Evolutionary conservation across 2,888 invertebrate genomes (phyloP).

Genomic region (Amblyjoppa fuscipennis): DNA sequence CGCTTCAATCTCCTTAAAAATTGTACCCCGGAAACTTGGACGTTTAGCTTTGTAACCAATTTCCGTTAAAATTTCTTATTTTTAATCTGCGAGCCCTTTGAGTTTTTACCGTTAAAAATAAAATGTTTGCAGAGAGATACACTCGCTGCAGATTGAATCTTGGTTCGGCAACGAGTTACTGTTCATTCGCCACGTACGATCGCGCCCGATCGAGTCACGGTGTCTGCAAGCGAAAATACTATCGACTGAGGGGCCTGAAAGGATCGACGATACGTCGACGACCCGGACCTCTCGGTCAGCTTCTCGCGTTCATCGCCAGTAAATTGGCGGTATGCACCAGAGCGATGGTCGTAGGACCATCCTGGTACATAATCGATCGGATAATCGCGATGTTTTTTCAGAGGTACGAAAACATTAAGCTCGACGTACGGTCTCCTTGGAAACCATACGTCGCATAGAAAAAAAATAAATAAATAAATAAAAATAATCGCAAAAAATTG

Average conservation of each 20-base stretch:
- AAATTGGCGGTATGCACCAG: slow-evolving; percentile 76
- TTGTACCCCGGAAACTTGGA: too few species aligned
- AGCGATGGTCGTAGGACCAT: slow-evolving; percentile 76
- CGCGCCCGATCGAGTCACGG: slow-evolving; percentile 73
- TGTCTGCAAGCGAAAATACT: slow-evolving; percentile 76
- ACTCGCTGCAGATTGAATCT: slow-evolving; percentile 58
- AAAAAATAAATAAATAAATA: too few species aligned
- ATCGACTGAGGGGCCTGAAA: slow-evolving; percentile 72
- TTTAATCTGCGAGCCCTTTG: too few species aligned
- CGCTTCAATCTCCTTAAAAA: too few species aligned
- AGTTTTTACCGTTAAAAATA: not conserved
- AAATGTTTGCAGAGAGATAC: slow-evolving; percentile 50
- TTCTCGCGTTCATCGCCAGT: slow-evolving; percentile 76
- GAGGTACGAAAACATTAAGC: slow-evolving; percentile 70
- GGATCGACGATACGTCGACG: slow-evolving; percentile 73
- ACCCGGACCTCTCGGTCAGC: slow-evolving; percentile 78
- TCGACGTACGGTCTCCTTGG: not conserved
- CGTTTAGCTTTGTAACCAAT: too few species aligned
- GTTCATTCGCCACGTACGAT: slow-evolving; percentile 72
- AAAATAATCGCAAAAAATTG: too few species aligned
- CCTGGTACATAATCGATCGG: slow-evolving; percentile 76
- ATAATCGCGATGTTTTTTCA: slow-evolving; percentile 75
- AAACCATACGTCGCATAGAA: too few species aligned
- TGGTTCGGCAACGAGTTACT: slow-evolving; percentile 72
- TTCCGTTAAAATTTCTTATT: not conserved